Percentiles rank a stretch among this genome's conserved stretches.
Evolutionary conservation across 2,888 invertebrate species (phyloP).

Genomic region (Drosophila conformis): DNA sequence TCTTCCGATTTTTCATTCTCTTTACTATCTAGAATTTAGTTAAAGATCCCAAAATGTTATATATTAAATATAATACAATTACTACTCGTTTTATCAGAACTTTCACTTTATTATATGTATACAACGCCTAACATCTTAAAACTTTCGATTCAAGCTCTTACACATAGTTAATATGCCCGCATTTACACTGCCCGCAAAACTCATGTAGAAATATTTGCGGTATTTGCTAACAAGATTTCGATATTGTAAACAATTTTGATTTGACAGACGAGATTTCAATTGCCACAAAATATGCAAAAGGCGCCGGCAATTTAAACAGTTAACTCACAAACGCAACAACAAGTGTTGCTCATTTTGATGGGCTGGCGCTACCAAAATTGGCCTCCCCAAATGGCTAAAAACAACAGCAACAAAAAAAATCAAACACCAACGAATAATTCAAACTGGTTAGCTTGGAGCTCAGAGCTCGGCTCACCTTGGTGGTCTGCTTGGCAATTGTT

Average conservation of each 20-base stretch:
- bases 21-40: background rate
- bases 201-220: constrained; percentile 51
- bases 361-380: constrained; percentile 64
- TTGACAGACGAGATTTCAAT: constrained; percentile 63
- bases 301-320: constrained; percentile 34
- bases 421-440: constrained; percentile 40
- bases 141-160: background rate
- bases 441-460: constrained; percentile 57
- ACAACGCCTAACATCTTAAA: background rate
- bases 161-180: background rate
- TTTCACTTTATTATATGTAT: background rate
- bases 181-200: no score
- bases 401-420: constrained; percentile 6
- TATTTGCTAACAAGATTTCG: constrained; percentile 64
- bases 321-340: constrained; percentile 16
- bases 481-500: constrained; percentile 64
- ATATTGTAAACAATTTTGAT: constrained; percentile 66
- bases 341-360: constrained; percentile 52
- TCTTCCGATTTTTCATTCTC: background rate
- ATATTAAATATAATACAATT: background rate
- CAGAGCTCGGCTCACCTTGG: constrained; percentile 56
- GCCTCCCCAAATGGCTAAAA: constrained; percentile 40
- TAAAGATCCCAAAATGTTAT: background rate
- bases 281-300: constrained; percentile 46
- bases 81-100: background rate